phyloP scores from a whole-genome alignment of 2,888 invertebrate genomes.

The Erannis defoliaria region DNA sequence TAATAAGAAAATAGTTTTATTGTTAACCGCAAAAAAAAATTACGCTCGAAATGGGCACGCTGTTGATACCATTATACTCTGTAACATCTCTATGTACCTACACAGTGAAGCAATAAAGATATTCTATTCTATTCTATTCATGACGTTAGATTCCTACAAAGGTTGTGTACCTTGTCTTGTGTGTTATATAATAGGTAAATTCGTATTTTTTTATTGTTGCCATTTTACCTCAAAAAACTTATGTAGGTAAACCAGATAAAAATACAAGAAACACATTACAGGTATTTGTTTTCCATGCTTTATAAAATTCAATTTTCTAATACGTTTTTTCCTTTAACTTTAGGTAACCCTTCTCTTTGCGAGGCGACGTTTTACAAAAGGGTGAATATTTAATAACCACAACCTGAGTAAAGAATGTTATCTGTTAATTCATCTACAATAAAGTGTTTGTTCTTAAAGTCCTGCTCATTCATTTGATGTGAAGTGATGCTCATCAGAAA shows the following conservation, averaged over 20 bases:
- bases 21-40: too few relatives aligned
- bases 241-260: background rate
- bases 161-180: too few relatives aligned
- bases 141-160: too few relatives aligned
- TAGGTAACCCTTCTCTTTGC: constrained; percentile 25
- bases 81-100: too few relatives aligned
- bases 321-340: constrained; percentile 28
- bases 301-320: constrained; percentile 14
- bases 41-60: too few relatives aligned
- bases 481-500: constrained; percentile 27
- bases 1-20: too few relatives aligned
- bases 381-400: constrained; percentile 44
- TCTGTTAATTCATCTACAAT: constrained; percentile 44
- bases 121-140: too few relatives aligned
- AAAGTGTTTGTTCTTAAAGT: constrained; percentile 37
- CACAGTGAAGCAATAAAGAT: too few relatives aligned
- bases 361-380: constrained; percentile 35
- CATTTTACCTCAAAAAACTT: background rate
- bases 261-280: background rate
- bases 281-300: too few relatives aligned
- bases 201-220: too few relatives aligned
- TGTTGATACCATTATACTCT: too few relatives aligned
- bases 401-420: constrained; percentile 41
- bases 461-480: constrained; percentile 34
- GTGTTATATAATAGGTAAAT: too few relatives aligned